phyloP scores from a whole-genome alignment of 1,140 invertebrate species.

The Neodiprion virginianus region DNA sequence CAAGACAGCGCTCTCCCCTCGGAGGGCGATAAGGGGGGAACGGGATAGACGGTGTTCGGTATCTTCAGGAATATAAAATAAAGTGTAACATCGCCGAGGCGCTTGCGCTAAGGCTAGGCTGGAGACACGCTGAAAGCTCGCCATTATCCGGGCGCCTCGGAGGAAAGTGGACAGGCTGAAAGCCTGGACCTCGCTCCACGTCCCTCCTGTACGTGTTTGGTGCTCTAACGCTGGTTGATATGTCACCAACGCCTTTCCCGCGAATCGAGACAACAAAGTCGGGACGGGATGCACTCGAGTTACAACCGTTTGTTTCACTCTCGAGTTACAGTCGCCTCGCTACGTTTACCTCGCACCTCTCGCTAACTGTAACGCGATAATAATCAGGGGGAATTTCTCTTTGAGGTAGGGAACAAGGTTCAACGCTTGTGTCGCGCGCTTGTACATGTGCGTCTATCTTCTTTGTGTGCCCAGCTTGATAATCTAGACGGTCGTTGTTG shows the following conservation, averaged over 20 bases:
- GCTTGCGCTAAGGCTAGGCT: not conserved
- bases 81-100: not conserved
- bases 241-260: not conserved
- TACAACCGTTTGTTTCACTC: conserved; percentile 7
- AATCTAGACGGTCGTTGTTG: too few relatives aligned
- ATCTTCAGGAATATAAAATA: not conserved
- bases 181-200: not conserved
- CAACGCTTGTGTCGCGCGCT: too few relatives aligned
- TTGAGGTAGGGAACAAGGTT: not conserved
- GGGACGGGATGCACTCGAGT: not conserved
- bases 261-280: not conserved
- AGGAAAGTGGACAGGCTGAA: not conserved
- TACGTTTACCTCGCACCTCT: not conserved
- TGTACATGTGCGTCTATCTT: too few relatives aligned
- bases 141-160: not conserved
- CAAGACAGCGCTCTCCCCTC: not conserved
- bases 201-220: not conserved
- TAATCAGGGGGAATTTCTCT: conserved; percentile 5
- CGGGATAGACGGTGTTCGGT: not conserved
- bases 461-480: too few relatives aligned
- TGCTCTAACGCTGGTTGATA: not conserved
- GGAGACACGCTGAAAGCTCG: not conserved
- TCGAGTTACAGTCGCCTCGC: not conserved
- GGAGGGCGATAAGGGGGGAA: not conserved
- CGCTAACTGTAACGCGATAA: not conserved